Evolutionary conservation across 1,140 invertebrate species (phyloP).

Genomic region (Ladona fulva): DNA sequence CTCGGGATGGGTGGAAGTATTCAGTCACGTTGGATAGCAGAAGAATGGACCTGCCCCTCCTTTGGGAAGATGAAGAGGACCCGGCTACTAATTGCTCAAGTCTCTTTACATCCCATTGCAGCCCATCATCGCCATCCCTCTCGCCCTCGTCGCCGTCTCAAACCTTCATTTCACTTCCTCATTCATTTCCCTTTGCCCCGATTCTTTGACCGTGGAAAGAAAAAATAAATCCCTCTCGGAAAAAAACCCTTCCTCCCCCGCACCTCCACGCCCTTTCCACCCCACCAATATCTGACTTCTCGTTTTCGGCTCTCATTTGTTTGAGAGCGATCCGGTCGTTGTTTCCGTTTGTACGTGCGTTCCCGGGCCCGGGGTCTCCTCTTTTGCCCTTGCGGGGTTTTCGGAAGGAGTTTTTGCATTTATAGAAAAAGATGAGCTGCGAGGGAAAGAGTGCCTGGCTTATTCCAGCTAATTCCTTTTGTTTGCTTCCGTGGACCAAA

Average conservation of each 20-base stretch:
- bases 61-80: neutral
- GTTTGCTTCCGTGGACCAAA: too few species aligned
- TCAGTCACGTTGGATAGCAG: neutral
- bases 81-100: neutral
- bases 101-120: neutral
- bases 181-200: neutral
- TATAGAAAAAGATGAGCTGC: neutral
- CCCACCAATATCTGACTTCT: neutral
- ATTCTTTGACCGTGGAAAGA: too few species aligned
- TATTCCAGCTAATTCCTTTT: too few species aligned
- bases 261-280: neutral
- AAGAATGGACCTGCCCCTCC: neutral
- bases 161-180: neutral
- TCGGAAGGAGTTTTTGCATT: too few species aligned
- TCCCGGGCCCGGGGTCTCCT: neutral
- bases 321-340: neutral
- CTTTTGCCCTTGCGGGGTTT: neutral
- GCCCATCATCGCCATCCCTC: neutral
- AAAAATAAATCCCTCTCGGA: too few species aligned
- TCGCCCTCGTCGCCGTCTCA: neutral
- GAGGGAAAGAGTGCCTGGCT: neutral
- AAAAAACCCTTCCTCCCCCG: neutral
- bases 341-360: neutral
- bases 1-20: neutral
- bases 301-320: neutral